A percentile compares a stretch with the other conserved stretches of the same genome.
Conservation (phyloP, 2,113 vertebrate species). For the Eonycteris spelaea region DNA sequence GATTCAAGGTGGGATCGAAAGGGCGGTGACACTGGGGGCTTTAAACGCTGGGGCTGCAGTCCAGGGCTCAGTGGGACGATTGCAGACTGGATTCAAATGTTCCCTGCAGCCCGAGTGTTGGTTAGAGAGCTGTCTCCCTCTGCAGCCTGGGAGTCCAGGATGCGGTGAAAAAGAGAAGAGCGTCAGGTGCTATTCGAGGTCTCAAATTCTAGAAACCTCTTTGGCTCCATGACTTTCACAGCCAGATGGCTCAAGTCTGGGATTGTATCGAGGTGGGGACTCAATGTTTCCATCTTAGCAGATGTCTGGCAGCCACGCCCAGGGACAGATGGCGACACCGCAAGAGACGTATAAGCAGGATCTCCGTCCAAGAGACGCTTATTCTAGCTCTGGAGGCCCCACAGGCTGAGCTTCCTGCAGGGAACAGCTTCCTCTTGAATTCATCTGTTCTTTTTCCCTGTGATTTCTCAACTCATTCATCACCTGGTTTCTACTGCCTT, state of each 20-base stretch:
- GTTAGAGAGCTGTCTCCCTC: rapidly evolving
- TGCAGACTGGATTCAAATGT: rapidly evolving
- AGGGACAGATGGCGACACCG: not conserved
- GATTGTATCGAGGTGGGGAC: too few relatives aligned
- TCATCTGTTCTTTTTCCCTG: not conserved
- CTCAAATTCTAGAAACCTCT: not conserved
- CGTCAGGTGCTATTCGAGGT: not conserved
- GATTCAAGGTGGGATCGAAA: not conserved
- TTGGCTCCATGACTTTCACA: not conserved
- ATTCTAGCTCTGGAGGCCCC: not conserved
- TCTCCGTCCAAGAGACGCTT: not conserved
- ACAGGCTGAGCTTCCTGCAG: not conserved
- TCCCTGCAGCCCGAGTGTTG: rapidly evolving
- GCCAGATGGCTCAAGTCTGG: not conserved
- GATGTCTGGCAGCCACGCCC: not conserved
- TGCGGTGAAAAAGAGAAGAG: not conserved
- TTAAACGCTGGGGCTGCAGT: not conserved
- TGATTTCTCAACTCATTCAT: not conserved
- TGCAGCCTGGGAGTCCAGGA: not conserved
- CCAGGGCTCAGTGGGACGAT: too few relatives aligned
- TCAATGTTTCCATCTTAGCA: not conserved
- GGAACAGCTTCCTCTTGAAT: not conserved
- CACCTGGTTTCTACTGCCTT: not conserved
- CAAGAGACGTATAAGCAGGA: too few relatives aligned
- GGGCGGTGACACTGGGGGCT: not conserved